Evolutionary conservation across 2,113 vertebrate genomes (phyloP), one percentile per base, ranked within the genome.

Genomic region (Megaptera novaeangliae): DNA sequence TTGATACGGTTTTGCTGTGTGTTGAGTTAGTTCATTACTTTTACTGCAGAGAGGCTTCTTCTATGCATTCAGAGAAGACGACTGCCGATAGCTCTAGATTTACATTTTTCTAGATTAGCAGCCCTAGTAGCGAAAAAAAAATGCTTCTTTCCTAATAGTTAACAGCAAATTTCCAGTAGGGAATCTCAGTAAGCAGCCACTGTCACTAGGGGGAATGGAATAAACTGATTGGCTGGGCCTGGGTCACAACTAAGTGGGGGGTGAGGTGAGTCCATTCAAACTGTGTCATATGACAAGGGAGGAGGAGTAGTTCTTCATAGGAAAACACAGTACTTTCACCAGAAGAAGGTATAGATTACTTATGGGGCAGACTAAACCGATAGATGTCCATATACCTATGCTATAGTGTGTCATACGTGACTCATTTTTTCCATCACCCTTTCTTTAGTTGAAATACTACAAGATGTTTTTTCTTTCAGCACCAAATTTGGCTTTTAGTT

Each of bases 11-110:
- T 71, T 92, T 95, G 44, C 61, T 85, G 3, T 80, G 52, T 66
- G 17, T 88, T 77, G 29, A 52, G 27, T 92, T 85, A 39, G 55
- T 95, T 93, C n/a, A n/a, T 85, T 94, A 71, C 78, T 92, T 88
- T 92, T 59, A 77, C 34, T 90, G 20, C 5, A 83, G 11, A 91
- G 23, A 85, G 10, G 21, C 41, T 77, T 27, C 23, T 75, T 82
- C 49, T 83, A 0, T 80, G n/a, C 25, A 34, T 72, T 95, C 39
- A 86, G 72, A 10, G 57, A 95, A 81, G 49, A 59, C n/a, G 25
- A 25, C 41, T 91, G 55, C 46, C 69, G 69, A 17, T 11, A 75
- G 21, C 31, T 87, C 6, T 90, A 82, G 39, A 29, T 80, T 95
- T 87, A 49, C 36, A 39, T 93, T 23, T 77, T 93, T 93, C 31